Evolutionary conservation across 2,888 invertebrate species (phyloP).

Genomic region (Hydropsyche betteni): DNA sequence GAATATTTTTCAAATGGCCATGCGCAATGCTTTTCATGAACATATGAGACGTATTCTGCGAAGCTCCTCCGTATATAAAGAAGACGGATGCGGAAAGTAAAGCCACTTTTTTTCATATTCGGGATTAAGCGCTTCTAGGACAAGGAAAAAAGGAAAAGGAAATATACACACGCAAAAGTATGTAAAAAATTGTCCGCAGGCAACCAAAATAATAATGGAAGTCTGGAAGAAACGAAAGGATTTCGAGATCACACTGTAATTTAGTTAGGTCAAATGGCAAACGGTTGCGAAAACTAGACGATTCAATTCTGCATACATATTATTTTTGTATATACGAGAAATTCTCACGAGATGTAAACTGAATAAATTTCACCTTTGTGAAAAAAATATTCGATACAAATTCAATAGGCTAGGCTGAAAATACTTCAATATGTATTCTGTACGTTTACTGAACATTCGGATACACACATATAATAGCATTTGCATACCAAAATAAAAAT

Average conservation of each 20-base stretch:
- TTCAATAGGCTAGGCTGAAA: too few relatives aligned
- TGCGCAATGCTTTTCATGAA: conserved; percentile 9
- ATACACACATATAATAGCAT: not conserved
- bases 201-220: not conserved
- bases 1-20: not conserved
- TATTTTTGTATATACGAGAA: not conserved
- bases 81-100: conserved; percentile 16
- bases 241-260: conserved; percentile 16
- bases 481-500: too few relatives aligned
- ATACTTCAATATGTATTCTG: not conserved
- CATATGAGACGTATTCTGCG: not conserved
- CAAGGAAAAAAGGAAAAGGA: conserved; percentile 7
- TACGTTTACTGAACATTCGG: not conserved
- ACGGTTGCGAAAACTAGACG: conserved; percentile 2
- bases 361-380: too few relatives aligned
- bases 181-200: not conserved
- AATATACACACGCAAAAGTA: not conserved
- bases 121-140: conserved; percentile 11
- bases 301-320: not conserved
- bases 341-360: too few relatives aligned
- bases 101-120: conserved; percentile 15
- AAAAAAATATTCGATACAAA: too few relatives aligned
- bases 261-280: not conserved
- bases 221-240: not conserved
- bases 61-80: conserved; percentile 14